Conservation (phyloP, 1,140 invertebrate species). For the Heliconius himera region DNA sequence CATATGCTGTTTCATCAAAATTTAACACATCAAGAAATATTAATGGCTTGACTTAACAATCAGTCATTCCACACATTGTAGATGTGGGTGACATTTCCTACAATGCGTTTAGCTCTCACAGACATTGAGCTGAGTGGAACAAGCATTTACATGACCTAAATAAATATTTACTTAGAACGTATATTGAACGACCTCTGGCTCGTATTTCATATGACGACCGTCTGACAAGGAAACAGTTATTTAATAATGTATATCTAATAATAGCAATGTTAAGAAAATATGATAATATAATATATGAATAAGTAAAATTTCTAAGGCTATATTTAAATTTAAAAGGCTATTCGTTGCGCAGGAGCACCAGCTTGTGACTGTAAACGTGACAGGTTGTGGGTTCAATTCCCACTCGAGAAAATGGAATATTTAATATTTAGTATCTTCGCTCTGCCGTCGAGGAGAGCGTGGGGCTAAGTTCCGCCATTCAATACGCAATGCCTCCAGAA, state of each 20-base stretch:
- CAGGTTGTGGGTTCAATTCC: too few relatives aligned
- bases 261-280: background rate
- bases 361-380: too few relatives aligned
- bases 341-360: too few relatives aligned
- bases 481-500: too few relatives aligned
- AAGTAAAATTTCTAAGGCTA: background rate
- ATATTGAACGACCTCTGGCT: constrained; percentile 8
- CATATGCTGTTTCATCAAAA: background rate
- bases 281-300: background rate
- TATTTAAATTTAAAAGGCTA: too few relatives aligned
- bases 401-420: too few relatives aligned
- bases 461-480: too few relatives aligned
- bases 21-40: background rate
- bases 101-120: constrained; percentile 8
- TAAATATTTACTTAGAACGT: constrained; percentile 6
- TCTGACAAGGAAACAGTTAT: background rate
- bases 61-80: background rate
- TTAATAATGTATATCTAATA: background rate
- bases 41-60: background rate
- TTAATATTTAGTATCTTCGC: too few relatives aligned
- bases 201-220: background rate
- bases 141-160: constrained; percentile 13
- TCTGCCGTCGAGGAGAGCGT: too few relatives aligned
- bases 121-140: constrained; percentile 2
- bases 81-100: constrained; percentile 4